These are phyloP conservation scores for Hydrolagus affinis DNA, from an alignment of 2,113 vertebrate genomes.

Conservation along the genomic window DNA sequence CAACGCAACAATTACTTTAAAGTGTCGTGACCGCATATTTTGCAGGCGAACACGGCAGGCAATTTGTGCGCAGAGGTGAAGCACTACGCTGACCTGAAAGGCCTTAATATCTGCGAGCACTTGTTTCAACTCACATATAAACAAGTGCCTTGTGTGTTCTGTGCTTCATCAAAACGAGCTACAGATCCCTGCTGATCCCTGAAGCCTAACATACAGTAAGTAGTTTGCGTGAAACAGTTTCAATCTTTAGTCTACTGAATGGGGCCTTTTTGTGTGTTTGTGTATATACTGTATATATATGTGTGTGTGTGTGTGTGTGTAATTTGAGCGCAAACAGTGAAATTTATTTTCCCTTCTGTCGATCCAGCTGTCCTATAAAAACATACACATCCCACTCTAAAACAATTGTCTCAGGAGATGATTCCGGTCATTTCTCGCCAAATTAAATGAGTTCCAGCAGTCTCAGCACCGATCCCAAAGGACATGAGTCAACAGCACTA, in stretches of 20 bases:
- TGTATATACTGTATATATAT: too few species aligned
- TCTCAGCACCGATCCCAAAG: background rate
- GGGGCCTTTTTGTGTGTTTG: background rate
- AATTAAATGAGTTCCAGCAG: slow-evolving; percentile 23
- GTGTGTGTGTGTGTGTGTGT: background rate
- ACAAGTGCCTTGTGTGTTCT: too few species aligned
- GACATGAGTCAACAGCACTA: background rate
- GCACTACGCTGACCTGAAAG: too few species aligned
- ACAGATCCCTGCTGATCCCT: background rate
- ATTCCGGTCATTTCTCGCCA: background rate
- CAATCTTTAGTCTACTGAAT: background rate
- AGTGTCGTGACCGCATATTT: too few species aligned
- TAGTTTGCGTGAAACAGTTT: background rate
- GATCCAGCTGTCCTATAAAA: slow-evolving; percentile 15
- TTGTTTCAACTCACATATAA: too few species aligned
- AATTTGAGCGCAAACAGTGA: background rate
- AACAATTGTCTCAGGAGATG: background rate
- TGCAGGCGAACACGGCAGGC: too few species aligned
- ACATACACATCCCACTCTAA: background rate
- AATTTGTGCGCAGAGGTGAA: too few species aligned
- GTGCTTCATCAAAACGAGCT: background rate
- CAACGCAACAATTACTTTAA: too few species aligned
- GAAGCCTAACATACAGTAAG: background rate
- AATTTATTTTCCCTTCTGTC: slow-evolving; percentile 11
- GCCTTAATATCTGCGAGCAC: too few species aligned